Evolutionary conservation across 2,113 vertebrate genomes (phyloP).

Genomic region (Trematocara variabile): DNA sequence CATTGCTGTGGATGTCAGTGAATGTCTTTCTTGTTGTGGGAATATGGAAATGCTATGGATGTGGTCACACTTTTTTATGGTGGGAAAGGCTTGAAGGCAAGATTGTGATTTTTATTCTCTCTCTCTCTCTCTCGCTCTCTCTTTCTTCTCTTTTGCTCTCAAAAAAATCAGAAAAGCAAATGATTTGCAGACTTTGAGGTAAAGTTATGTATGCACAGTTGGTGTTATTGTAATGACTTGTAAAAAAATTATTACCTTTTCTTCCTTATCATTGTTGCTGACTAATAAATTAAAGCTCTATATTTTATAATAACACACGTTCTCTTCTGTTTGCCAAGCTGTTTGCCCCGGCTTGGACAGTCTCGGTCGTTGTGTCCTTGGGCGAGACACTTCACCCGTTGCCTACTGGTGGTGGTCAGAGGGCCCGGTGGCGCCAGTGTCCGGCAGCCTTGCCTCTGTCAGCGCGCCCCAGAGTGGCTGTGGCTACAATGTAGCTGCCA

Average conservation of each 20-base stretch:
- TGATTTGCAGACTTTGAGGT: constrained; percentile 47
- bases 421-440: too few species aligned
- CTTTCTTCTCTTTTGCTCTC: background rate
- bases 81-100: constrained; percentile 35
- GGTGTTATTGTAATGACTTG: constrained; percentile 76
- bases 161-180: background rate
- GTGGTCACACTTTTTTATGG: constrained; percentile 33
- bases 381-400: too few species aligned
- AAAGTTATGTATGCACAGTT: constrained; percentile 71
- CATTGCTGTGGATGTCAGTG: constrained; percentile 72
- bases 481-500: too few species aligned
- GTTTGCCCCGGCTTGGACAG: too few species aligned
- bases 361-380: too few species aligned
- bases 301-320: constrained; percentile 79
- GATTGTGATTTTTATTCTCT: constrained; percentile 42
- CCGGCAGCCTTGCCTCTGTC: too few species aligned
- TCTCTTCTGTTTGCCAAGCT: constrained; percentile 19
- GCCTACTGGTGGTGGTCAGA: too few species aligned
- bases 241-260: constrained; percentile 67
- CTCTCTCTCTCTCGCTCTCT: background rate
- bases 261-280: constrained; percentile 76
- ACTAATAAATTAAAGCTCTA: constrained; percentile 84
- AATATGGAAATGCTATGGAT: constrained; percentile 47
- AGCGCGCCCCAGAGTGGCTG: too few species aligned
- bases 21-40: constrained; percentile 71